Evolutionary conservation across 1,140 invertebrate genomes (phyloP), one percentile per base, ranked within the genome.

Genomic region (Sinella curviseta): DNA sequence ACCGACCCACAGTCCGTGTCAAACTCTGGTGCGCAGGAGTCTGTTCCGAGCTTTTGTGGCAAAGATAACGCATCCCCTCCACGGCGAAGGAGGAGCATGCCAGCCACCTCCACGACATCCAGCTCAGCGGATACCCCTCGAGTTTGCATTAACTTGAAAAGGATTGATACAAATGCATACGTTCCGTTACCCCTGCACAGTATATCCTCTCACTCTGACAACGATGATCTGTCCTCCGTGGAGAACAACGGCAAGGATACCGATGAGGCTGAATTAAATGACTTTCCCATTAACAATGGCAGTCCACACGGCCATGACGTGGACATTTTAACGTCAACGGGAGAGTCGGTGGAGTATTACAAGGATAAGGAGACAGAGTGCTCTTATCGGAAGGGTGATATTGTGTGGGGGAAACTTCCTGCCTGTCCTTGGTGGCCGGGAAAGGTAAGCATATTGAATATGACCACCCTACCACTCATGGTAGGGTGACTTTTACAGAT

Each of bases 391-490:
- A 81, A 76, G 60, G 77, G 77, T 2, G 77, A 81, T 39, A 70
- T 81, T 24, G 39, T 81, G 20, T 81, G 80, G 80, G 80, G 77
- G n/a, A 81, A 81, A 48, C 33, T 78, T 33, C 73, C 80, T 34
- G 77, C 70, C 0, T 78, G 80, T 54, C 80, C 80, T 14, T 81
- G 80, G 80, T 81, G 80, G 80, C 80, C 80, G 30, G 80, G 80
- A 34, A 81, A 81, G 74, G 80, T 81, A 70, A 26, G 26, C 24
- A n/a, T 26, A 4, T n/a, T 60, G 24, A 60, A 17, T 60, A 26
- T 60, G 57, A 17, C 8, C n/a, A n/a, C n/a, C n/a, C n/a, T n/a
- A n/a, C n/a, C n/a, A n/a, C n/a, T n/a, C n/a, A n/a, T n/a, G n/a
- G n/a, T n/a, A n/a, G n/a, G n/a, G n/a, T n/a, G n/a, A n/a, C n/a